Evolutionary conservation across 23 tunicate genomes (phyloP), one percentile per base, ranked within the genome.

Genomic region (Ciona savignyi): DNA sequence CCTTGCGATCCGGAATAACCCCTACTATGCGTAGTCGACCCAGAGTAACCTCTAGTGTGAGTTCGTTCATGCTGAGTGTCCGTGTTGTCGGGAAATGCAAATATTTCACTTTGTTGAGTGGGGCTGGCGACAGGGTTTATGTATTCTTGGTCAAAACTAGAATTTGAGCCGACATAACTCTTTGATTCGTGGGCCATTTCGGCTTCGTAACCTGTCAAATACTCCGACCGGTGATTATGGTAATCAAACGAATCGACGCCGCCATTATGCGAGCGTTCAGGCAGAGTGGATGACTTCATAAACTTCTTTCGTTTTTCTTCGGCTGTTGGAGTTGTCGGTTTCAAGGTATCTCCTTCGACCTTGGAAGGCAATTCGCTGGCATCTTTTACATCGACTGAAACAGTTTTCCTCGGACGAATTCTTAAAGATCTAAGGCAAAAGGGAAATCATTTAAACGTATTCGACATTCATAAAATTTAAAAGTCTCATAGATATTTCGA

Each of bases 201-300:
- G 27, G 71, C 62, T 51, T 88, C 96, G 67, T 88, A 88, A 60
- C 75, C 76, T 21, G 84, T 27, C 25, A 82, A 35, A 67, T 77
- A 88, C 25, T 72, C 71, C 34, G 77, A 72, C 56, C 74, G 80
- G 26, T 82, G 74, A 29, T 69, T 25, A 51, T 82, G 65, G 62
- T 67, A 82, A 56, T 82, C 87, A 60, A 82, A 82, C 3, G 87
- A 82, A 23, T 35, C 87, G 65, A 68, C 35, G 23, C 35, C 74
- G 34, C 61, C 64, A 1, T 30, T 35, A 2, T 74, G 49, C 20
- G 23, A 3, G 3, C 75, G 33, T 67, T 88, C 87, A 15, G 87
- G 84, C 42, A 76, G 51, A 2, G 96, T 68, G 33, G 61, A 49
- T 21, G 96, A 63, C 60, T 78, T 77, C 62, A 68, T 65, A 77